These are phyloP conservation scores for Rhopalosiphum nymphaeae DNA, from an alignment of 2,888 invertebrate species.

Conservation along the genomic window DNA sequence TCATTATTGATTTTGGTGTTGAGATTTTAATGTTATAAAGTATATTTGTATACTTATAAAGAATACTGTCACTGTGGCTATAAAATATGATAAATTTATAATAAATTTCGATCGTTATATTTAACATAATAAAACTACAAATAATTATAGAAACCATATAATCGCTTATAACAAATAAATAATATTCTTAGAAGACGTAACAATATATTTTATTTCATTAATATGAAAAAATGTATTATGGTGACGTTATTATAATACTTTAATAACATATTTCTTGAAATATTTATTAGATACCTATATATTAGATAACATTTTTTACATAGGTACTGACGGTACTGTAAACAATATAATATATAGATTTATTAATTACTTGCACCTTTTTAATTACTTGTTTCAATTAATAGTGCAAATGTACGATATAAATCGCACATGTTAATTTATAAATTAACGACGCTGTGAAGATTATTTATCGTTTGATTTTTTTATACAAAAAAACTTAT, in stretches of 20 bases:
- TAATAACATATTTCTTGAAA: background rate
- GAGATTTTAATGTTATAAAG: conserved; percentile 8
- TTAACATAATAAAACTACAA: background rate
- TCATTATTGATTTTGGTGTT: conserved; percentile 47
- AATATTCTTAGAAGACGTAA: background rate
- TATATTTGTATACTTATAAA: background rate
- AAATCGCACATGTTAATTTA: background rate
- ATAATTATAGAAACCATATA: background rate
- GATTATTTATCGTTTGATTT: background rate
- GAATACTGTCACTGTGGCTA: too few species aligned
- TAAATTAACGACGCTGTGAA: background rate
- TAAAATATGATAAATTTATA: background rate
- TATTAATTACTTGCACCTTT: background rate
- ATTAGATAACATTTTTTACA: too few species aligned
- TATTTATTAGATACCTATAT: background rate
- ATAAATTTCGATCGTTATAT: background rate
- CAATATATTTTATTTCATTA: background rate
- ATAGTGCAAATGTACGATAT: background rate
- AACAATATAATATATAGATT: background rate
- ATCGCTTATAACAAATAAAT: background rate
- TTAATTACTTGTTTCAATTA: background rate
- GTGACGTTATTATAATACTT: background rate
- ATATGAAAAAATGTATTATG: background rate
- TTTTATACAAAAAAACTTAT: background rate
- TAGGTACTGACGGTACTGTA: too few species aligned